These are phyloP conservation scores for Montipora capricornis DNA, from an alignment of 64 coral and sea anemone genomes.

Conservation along the genomic window DNA sequence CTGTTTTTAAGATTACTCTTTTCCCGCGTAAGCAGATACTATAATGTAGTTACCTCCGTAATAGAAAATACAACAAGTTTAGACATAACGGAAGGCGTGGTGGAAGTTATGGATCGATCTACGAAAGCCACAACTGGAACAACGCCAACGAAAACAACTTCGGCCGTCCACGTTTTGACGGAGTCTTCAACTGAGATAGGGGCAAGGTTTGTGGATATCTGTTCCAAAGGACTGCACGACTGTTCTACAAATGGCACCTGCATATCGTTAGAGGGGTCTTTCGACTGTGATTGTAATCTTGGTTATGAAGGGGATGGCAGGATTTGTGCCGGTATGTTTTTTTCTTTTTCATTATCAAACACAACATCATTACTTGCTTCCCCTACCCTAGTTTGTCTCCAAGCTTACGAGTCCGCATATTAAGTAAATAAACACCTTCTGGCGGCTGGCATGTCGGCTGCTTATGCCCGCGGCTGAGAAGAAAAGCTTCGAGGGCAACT, in stretches of 20 bases:
- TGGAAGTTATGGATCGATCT: neutral
- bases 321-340: neutral
- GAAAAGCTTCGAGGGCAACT: no score
- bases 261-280: neutral
- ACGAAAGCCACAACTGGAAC: neutral
- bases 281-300: neutral
- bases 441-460: no score
- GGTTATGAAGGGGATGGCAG: slow-evolving; percentile 34
- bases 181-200: neutral
- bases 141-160: neutral
- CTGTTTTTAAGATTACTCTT: neutral
- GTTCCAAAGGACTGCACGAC: slow-evolving; percentile 7
- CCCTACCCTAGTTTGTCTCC: no score
- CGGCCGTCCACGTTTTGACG: neutral
- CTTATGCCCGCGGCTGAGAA: no score
- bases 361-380: no score
- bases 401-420: no score
- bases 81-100: neutral
- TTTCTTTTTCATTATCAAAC: no score
- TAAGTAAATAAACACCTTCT: no score
- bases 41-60: slow-evolving; percentile 30
- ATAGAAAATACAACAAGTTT: slow-evolving; percentile 46
- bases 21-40: neutral
- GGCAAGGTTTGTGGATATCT: neutral
- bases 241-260: slow-evolving; percentile 29